Percentiles rank a stretch among this genome's conserved stretches.
phyloP scores from a whole-genome alignment of 2,113 vertebrate genomes.

The Spheniscus mendiculus region DNA sequence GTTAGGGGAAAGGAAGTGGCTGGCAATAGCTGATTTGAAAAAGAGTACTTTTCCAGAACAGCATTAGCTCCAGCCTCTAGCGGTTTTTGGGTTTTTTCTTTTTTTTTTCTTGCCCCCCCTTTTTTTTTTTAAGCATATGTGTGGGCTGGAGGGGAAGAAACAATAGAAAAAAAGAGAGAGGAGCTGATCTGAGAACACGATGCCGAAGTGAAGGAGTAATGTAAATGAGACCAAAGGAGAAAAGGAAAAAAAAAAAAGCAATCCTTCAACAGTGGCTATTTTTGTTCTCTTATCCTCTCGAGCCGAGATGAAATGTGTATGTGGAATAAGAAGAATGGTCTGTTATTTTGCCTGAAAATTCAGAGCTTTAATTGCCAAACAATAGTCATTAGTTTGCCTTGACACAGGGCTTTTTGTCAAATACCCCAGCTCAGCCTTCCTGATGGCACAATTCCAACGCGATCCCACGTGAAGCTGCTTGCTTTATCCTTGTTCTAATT shows the following conservation, averaged over 20 bases:
- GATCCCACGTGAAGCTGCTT: background rate
- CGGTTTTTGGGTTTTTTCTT: background rate
- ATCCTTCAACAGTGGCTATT: background rate
- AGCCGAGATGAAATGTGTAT: background rate
- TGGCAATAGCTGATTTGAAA: background rate
- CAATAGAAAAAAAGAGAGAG: background rate
- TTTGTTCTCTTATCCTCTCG: background rate
- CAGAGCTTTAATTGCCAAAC: slow-evolving; percentile 40
- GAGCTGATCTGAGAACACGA: background rate
- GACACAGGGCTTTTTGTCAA: slow-evolving; percentile 42
- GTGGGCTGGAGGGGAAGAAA: background rate
- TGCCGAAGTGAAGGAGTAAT: background rate
- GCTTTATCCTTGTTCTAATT: background rate
- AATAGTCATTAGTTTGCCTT: slow-evolving; percentile 25
- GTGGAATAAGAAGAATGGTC: background rate
- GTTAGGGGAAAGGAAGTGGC: slow-evolving; percentile 8
- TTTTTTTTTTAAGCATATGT: background rate
- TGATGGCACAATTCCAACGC: background rate
- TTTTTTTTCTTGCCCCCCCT: fast-evolving
- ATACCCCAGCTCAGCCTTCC: background rate
- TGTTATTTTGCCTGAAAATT: slow-evolving; percentile 4
- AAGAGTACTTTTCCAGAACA: background rate
- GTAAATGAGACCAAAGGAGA: background rate
- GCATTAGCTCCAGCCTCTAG: background rate
- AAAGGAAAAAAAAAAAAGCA: background rate